A percentile compares a stretch with the other conserved stretches of the same genome.
phyloP scores from a whole-genome alignment of 92 coral and sea anemone species.

The Bergia puertoricense region DNA sequence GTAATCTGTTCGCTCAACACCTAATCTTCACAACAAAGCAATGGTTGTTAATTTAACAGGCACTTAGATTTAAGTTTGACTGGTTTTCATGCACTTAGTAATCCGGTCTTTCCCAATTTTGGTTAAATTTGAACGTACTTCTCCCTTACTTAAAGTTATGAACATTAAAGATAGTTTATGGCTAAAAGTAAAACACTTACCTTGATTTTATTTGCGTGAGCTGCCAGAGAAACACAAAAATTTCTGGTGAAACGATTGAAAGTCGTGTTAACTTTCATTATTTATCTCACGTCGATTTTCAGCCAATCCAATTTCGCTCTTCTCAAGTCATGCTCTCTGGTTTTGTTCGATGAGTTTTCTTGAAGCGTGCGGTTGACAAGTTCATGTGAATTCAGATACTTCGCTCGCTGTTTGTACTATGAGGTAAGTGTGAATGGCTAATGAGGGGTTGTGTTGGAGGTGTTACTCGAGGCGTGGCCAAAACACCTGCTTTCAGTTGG shows the following conservation, averaged over 20 bases:
- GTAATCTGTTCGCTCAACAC: no score
- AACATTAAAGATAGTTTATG: background rate
- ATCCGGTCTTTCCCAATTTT: background rate
- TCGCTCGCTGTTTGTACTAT: slow-evolving; percentile 21
- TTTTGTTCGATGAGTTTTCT: background rate
- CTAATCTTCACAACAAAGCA: no score
- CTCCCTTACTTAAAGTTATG: background rate
- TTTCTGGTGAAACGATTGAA: background rate
- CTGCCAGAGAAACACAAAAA: background rate
- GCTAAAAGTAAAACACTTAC: background rate
- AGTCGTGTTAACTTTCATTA: background rate
- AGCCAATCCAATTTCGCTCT: slow-evolving; percentile 6
- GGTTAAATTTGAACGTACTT: no score
- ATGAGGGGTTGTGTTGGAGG: background rate
- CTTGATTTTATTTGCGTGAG: background rate
- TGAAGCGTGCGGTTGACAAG: slow-evolving; percentile 22
- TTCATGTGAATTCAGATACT: background rate
- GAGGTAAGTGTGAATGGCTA: slow-evolving; percentile 41
- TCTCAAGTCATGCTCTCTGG: slow-evolving; percentile 17
- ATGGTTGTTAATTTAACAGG: no score
- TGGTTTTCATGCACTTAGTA: background rate
- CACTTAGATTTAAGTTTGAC: no score
- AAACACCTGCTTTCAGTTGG: slow-evolving; percentile 10
- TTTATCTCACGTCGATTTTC: slow-evolving; percentile 10
- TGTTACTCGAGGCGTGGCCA: slow-evolving; percentile 5